Conservation (phyloP, 2,888 invertebrate species). For the Calephelis perditalis region DNA sequence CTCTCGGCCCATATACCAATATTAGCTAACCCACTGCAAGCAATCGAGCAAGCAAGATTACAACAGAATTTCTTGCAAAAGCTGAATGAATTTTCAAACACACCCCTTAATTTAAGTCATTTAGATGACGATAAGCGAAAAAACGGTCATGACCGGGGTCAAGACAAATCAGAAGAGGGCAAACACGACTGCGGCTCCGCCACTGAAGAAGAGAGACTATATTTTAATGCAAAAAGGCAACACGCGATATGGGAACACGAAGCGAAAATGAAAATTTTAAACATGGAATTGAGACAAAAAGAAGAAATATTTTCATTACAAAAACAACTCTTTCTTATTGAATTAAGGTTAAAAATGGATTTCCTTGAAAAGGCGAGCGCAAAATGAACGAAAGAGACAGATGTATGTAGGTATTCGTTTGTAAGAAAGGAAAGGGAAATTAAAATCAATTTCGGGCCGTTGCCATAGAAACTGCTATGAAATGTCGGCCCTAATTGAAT, state of each 20-base stretch:
- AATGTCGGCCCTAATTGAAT: slow-evolving; percentile 17
- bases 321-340: slow-evolving; percentile 70
- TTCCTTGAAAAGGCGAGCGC: slow-evolving; percentile 70
- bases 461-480: slow-evolving; percentile 3
- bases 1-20: slow-evolving; percentile 40
- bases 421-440: slow-evolving; percentile 1
- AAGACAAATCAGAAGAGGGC: slow-evolving; percentile 41
- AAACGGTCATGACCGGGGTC: slow-evolving; percentile 45
- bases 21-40: slow-evolving; percentile 55
- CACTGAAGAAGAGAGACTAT: slow-evolving; percentile 61
- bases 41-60: slow-evolving; percentile 63
- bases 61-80: slow-evolving; percentile 65
- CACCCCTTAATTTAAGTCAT: slow-evolving; percentile 66
- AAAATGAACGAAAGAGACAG: slow-evolving; percentile 40
- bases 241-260: slow-evolving; percentile 74
- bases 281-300: slow-evolving; percentile 69
- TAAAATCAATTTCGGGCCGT: background rate
- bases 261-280: slow-evolving; percentile 71
- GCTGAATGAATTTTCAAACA: slow-evolving; percentile 63
- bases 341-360: slow-evolving; percentile 72
- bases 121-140: slow-evolving; percentile 53
- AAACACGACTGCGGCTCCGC: slow-evolving; percentile 51
- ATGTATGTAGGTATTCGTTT: slow-evolving; percentile 2
- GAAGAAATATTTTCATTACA: slow-evolving; percentile 73
- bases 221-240: slow-evolving; percentile 65